phyloP scores from a whole-genome alignment of 1,140 invertebrate species.

The Macrostomum lignano region DNA sequence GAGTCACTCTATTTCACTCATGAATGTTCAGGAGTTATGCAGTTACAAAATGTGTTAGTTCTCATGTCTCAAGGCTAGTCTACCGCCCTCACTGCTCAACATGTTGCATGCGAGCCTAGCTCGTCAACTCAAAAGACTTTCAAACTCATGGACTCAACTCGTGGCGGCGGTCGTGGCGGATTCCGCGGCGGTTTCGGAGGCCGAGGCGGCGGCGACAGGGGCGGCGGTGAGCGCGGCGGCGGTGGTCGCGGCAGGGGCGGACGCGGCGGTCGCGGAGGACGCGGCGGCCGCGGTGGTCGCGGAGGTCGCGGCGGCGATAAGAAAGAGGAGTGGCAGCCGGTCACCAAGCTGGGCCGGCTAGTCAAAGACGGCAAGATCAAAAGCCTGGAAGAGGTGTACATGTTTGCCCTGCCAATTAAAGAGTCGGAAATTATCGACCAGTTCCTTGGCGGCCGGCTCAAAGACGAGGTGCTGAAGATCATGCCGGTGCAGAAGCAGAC shows the following conservation, averaged over 20 bases:
- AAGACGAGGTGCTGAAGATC: constrained; percentile 93
- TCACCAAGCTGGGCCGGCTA: constrained; percentile 83
- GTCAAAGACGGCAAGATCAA: constrained; percentile 86
- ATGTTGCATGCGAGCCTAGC: too few species aligned
- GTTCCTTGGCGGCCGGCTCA: constrained; percentile 57
- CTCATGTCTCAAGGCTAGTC: too few species aligned
- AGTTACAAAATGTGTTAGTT: too few species aligned
- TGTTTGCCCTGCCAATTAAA: constrained; percentile 93
- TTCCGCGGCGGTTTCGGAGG: too few species aligned
- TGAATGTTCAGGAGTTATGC: too few species aligned
- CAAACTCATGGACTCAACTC: too few species aligned
- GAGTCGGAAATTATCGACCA: constrained; percentile 96
- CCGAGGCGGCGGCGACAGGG: too few species aligned
- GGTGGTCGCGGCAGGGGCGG: not conserved
- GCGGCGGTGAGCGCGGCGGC: constrained; percentile 1
- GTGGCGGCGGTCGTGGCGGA: too few species aligned
- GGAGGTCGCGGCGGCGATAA: constrained; percentile 1
- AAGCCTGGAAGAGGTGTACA: constrained; percentile 84
- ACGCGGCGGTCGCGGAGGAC: constrained; percentile 2
- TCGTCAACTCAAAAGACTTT: too few species aligned
- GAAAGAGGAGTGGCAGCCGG: constrained; percentile 80
- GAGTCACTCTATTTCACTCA: too few species aligned
- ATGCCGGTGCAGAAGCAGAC: constrained; percentile 99
- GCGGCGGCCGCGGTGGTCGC: not conserved
- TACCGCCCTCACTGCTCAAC: too few species aligned